Evolutionary conservation across 1,140 invertebrate genomes (phyloP), one percentile per base, ranked within the genome.

Genomic region (Caenorhabditis inopinata): DNA sequence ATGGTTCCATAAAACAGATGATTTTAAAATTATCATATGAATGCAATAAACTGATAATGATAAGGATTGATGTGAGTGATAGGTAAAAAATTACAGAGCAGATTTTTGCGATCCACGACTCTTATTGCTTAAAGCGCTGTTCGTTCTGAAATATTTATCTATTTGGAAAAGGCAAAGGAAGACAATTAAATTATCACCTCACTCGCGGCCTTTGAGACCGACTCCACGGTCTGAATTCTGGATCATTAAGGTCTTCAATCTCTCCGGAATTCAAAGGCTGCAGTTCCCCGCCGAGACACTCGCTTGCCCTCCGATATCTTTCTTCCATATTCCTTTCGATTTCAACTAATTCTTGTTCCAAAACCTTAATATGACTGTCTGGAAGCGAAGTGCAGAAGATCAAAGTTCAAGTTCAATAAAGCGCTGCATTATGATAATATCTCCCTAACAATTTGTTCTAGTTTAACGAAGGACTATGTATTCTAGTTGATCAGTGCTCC

Each of bases 271-370:
- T 68, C 27, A 68, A 25, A 29, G 58, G 58, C 32, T 68, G 58
- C 16, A 68, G 58, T 68, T 68, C 58, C 38, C 58, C 58, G 58
- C 58, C 32, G 58, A 68, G 58, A 68, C 58, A 68, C 58, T 68
- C 58, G n/a, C 58, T 68, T 42, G 58, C 58, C 32, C 58, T 35
- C 58, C 58, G 58, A 68, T 68, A 68, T 68, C 58, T 68, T 38
- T 68, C 58, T 68, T 68, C 58, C 58, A 68, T 38, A 42, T 68
- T 35, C 38, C 58, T 68, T 9, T 68, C 58, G 32, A 68, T 32
- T 68, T 68, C 58, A 32, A 68, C 38, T 68, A 68, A 68, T 68
- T 68, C 58, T 68, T 68, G 58, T 68, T 68, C 58, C 58, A 68
- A 21, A 27, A 53, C 35, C 48, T 45, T 5, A 29, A 42, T 21